Conservation (phyloP, 2,113 vertebrate species). For the Sus scrofa region DNA sequence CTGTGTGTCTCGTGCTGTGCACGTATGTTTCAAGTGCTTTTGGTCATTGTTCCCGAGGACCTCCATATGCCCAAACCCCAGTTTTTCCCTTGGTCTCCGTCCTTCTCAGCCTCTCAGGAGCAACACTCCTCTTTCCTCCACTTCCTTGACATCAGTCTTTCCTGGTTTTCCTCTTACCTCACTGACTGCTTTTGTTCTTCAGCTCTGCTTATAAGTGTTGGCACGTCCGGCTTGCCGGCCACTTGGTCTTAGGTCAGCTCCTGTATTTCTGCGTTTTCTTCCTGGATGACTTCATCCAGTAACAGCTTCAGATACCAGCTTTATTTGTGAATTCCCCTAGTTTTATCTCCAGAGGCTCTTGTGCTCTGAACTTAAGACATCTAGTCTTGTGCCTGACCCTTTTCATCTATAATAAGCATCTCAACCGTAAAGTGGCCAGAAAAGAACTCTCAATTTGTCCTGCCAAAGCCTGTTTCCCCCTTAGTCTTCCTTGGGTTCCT, state of each 20-base stretch:
- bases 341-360: not conserved
- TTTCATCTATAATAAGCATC: not conserved
- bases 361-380: not conserved
- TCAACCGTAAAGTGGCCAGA: not conserved
- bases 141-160: not conserved
- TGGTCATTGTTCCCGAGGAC: rapidly evolving
- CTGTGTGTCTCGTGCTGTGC: not conserved
- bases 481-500: not conserved
- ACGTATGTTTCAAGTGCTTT: not conserved
- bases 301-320: not conserved
- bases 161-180: not conserved
- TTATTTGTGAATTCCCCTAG: not conserved
- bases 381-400: not conserved
- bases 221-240: not conserved
- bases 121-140: not conserved
- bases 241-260: not conserved
- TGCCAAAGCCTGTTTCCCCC: not conserved
- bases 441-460: not conserved
- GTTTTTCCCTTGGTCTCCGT: not conserved
- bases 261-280: not conserved
- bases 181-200: not conserved
- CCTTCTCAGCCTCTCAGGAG: not conserved
- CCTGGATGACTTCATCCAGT: not conserved
- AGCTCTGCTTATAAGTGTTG: not conserved
- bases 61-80: not conserved